A percentile compares a stretch with the other conserved stretches of the same genome.
Conservation (phyloP, 1,140 invertebrate genomes). For the Rhyacophila brunnea region DNA sequence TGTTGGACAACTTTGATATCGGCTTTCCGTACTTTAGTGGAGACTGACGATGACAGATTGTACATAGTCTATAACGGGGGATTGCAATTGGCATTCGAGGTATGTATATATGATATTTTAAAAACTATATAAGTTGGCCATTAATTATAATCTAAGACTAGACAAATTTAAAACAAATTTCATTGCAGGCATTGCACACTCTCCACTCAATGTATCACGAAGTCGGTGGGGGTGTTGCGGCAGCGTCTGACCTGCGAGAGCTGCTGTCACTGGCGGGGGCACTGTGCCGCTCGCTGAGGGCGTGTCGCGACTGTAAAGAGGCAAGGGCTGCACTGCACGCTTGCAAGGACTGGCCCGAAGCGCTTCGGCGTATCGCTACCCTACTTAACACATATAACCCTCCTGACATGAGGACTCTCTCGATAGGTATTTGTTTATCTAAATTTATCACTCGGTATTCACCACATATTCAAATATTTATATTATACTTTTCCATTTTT, state of each 20-base stretch:
- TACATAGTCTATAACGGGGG: conserved; percentile 87
- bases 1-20: conserved; percentile 89
- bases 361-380: conserved; percentile 79
- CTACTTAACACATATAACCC: conserved; percentile 88
- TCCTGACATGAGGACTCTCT: conserved; percentile 76
- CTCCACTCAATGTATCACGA: conserved; percentile 93
- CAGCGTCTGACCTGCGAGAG: conserved; percentile 80
- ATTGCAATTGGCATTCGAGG: conserved; percentile 83
- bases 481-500: no score
- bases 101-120: conserved; percentile 40
- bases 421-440: conserved; percentile 66
- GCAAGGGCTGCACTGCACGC: conserved; percentile 62
- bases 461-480: no score
- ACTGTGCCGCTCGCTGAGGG: conserved; percentile 68
- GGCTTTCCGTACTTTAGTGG: conserved; percentile 82
- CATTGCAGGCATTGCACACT: conserved; percentile 81
- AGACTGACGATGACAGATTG: conserved; percentile 84
- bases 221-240: conserved; percentile 81
- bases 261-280: conserved; percentile 76
- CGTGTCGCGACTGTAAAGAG: conserved; percentile 64
- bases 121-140: conserved; percentile 6
- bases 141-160: no score
- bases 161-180: no score
- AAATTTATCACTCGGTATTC: no score
- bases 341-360: conserved; percentile 83